phyloP scores from a whole-genome alignment of 2,888 invertebrate species.

The Eumacrocentrus americanus region DNA sequence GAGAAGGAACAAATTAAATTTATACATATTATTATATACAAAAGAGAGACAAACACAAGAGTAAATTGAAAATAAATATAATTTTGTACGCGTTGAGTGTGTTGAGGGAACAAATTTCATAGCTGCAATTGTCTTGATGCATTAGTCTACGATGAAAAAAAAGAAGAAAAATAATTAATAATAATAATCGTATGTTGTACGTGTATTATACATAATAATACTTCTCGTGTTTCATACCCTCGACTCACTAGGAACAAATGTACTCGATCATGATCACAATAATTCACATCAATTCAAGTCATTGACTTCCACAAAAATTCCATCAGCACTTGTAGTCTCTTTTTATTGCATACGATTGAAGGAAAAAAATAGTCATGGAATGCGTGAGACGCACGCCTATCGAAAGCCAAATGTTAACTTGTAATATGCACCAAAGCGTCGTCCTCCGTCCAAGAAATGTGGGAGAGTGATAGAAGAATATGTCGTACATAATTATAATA shows the following conservation, averaged over 20 bases:
- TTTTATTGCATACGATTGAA: background rate
- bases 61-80: slow-evolving; percentile 33
- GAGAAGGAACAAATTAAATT: background rate
- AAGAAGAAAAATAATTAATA: background rate
- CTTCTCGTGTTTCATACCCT: too few relatives aligned
- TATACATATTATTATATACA: slow-evolving; percentile 9
- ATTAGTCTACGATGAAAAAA: background rate
- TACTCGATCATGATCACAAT: too few relatives aligned
- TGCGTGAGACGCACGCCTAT: background rate
- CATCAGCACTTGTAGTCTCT: background rate
- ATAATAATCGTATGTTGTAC: too few relatives aligned
- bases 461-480: background rate
- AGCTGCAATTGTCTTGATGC: slow-evolving; percentile 1
- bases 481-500: too few relatives aligned
- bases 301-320: too few relatives aligned
- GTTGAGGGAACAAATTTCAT: slow-evolving; percentile 54
- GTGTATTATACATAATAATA: too few relatives aligned
- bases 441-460: slow-evolving; percentile 14
- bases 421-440: background rate
- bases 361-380: background rate
- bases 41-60: slow-evolving; percentile 15
- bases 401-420: background rate
- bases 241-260: too few relatives aligned
- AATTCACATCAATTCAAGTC: too few relatives aligned
- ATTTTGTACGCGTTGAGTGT: slow-evolving; percentile 41